phyloP scores from a whole-genome alignment of 2,888 invertebrate species.

The Anodontia alba region DNA sequence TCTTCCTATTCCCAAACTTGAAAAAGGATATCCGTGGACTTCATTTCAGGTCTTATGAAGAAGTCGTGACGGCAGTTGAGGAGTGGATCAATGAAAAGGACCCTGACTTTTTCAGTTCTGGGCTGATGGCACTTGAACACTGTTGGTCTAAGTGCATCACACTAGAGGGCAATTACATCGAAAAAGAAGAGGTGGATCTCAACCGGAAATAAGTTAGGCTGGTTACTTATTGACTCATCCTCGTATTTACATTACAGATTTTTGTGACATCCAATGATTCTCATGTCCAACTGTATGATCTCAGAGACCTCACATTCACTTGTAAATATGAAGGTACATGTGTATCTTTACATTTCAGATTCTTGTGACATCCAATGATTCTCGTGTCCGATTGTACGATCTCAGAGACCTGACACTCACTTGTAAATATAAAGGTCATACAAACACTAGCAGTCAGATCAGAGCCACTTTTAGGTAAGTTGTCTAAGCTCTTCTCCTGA shows the following conservation, averaged over 20 bases:
- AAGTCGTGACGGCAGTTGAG: too few relatives aligned
- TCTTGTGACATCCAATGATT: conserved; percentile 98
- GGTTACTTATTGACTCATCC: too few relatives aligned
- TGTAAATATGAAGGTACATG: conserved; percentile 98
- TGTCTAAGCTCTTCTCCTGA: conserved; percentile 16
- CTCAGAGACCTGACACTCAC: conserved; percentile 96
- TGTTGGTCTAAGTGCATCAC: too few relatives aligned
- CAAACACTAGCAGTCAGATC: conserved; percentile 98
- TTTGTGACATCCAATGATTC: conserved; percentile 99
- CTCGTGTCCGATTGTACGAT: conserved; percentile 97
- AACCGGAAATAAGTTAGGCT: too few relatives aligned
- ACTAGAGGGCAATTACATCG: too few relatives aligned
- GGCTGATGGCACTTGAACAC: too few relatives aligned
- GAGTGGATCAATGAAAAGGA: too few relatives aligned
- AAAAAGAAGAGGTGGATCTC: too few relatives aligned
- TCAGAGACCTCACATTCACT: conserved; percentile 96
- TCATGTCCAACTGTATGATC: conserved; percentile 96
- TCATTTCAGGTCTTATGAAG: too few relatives aligned
- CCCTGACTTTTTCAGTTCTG: too few relatives aligned
- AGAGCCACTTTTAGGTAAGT: conserved; percentile 93
- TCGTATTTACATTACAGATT: conserved; percentile 86
- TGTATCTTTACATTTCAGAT: conserved; percentile 87
- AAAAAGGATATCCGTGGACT: too few relatives aligned
- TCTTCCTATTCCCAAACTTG: too few relatives aligned
- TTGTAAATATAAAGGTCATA: conserved; percentile 97